These are phyloP conservation scores for Lycaon pictus DNA, from an alignment of 2,113 vertebrate species.

Conservation along the genomic window DNA sequence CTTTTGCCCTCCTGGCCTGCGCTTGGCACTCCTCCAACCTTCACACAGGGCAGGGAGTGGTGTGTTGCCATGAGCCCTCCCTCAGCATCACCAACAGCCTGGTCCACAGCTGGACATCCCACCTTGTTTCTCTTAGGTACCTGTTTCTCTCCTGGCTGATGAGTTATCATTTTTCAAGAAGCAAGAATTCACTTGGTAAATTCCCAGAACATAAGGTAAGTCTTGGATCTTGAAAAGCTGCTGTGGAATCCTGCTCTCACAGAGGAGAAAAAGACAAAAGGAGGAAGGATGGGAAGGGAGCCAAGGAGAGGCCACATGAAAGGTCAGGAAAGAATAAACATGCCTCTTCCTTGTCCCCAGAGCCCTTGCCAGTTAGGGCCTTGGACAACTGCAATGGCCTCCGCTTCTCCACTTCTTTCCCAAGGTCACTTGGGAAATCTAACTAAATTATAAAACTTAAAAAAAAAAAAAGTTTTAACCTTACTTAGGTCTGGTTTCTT, in stretches of 20 bases:
- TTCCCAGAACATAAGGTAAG: slow-evolving; percentile 51
- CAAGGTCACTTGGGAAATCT: background rate
- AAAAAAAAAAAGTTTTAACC: background rate
- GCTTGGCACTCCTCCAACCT: background rate
- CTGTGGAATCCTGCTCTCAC: background rate
- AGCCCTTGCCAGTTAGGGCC: background rate
- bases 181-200: slow-evolving; percentile 43
- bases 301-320: background rate
- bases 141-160: background rate
- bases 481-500: background rate
- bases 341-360: background rate
- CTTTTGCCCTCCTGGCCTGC: background rate
- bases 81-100: rapidly evolving
- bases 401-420: background rate
- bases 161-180: background rate
- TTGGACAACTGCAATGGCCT: background rate
- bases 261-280: background rate
- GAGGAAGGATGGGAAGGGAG: slow-evolving; percentile 12
- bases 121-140: background rate
- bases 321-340: background rate
- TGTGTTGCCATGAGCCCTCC: background rate
- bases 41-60: background rate
- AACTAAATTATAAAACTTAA: background rate
- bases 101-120: background rate
- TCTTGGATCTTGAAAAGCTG: slow-evolving; percentile 12